phyloP scores from a whole-genome alignment of 2,888 invertebrate genomes.

The Fragum whitleyi region DNA sequence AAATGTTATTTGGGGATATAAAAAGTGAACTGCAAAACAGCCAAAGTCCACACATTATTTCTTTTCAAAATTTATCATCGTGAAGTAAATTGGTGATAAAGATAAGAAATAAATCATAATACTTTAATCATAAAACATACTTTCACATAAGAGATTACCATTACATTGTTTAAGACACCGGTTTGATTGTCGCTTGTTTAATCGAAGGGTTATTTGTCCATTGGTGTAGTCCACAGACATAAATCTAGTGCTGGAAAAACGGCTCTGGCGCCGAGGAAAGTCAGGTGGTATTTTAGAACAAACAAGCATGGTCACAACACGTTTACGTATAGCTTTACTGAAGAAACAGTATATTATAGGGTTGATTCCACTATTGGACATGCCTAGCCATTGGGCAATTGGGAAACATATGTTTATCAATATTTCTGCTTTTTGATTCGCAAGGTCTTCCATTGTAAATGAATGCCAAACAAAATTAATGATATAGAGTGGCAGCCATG shows the following conservation, averaged over 20 bases:
- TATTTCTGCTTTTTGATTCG: slow-evolving; percentile 87
- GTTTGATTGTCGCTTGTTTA: slow-evolving; percentile 38
- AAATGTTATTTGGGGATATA: too few relatives aligned
- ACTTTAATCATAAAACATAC: slow-evolving; percentile 56
- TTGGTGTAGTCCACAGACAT: slow-evolving; percentile 78
- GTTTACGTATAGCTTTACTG: slow-evolving; percentile 96
- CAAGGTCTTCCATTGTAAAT: slow-evolving; percentile 87
- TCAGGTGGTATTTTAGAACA: slow-evolving; percentile 54
- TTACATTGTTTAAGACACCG: slow-evolving; percentile 26
- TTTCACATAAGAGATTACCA: slow-evolving; percentile 41
- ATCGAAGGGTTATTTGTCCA: slow-evolving; percentile 73
- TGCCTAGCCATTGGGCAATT: slow-evolving; percentile 96
- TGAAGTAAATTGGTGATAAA: too few relatives aligned
- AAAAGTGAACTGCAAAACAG: too few relatives aligned
- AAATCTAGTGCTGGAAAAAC: slow-evolving; percentile 87
- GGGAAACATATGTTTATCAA: slow-evolving; percentile 91
- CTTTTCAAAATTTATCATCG: too few relatives aligned
- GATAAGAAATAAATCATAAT: too few relatives aligned
- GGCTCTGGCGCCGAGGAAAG: slow-evolving; percentile 49
- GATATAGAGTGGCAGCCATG: slow-evolving; percentile 96
- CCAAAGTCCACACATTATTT: too few relatives aligned
- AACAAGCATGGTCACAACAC: slow-evolving; percentile 87
- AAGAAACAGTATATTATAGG: slow-evolving; percentile 97
- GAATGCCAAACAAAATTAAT: slow-evolving; percentile 95
- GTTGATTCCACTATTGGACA: slow-evolving; percentile 97